Evolutionary conservation across 2,888 invertebrate species (phyloP).

Genomic region (Callyntrura sp.): DNA sequence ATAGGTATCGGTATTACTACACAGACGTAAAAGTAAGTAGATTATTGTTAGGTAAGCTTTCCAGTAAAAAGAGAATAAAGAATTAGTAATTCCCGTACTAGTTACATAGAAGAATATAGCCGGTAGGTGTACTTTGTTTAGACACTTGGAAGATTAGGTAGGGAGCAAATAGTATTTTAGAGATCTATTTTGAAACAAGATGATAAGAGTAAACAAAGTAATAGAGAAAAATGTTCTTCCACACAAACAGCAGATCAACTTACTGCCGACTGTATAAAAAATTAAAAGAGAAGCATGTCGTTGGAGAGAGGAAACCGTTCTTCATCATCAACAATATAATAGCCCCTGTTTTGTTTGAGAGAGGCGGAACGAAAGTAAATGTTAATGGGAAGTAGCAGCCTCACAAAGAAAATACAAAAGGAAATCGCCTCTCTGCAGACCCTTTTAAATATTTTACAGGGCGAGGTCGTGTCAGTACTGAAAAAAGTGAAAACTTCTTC

Average conservation of each 20-base stretch:
- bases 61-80: background rate
- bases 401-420: no score
- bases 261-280: background rate
- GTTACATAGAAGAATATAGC: background rate
- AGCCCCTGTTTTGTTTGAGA: no score
- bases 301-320: no score
- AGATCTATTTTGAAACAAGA: slow-evolving; percentile 35
- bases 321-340: background rate
- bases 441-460: no score
- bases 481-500: no score
- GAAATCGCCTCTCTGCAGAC: no score
- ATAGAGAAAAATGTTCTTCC: slow-evolving; percentile 49
- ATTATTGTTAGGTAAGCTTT: background rate
- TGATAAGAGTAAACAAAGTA: background rate
- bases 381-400: no score
- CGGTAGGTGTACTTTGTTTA: background rate
- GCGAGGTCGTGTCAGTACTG: no score
- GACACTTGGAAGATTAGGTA: background rate
- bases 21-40: no score
- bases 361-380: no score
- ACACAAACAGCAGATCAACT: slow-evolving; percentile 2
- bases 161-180: background rate
- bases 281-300: no score
- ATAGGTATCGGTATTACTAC: no score
- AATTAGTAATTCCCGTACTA: background rate